A percentile compares a stretch with the other conserved stretches of the same genome.
phyloP scores from a whole-genome alignment of 2,797 vertebrate genomes.

The Apodemus agrarius region DNA sequence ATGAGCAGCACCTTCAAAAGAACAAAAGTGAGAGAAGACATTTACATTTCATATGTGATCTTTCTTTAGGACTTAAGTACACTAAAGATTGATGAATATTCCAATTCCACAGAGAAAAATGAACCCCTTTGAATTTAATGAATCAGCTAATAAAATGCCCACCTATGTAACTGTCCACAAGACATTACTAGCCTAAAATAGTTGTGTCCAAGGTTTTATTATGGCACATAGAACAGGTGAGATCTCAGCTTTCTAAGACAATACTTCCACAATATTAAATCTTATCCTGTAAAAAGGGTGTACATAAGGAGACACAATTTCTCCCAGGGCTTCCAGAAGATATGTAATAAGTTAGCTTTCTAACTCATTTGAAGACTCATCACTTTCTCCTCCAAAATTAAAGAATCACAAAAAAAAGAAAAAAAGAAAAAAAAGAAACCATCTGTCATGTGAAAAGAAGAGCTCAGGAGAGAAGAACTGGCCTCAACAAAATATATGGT shows the following conservation, averaged over 20 bases:
- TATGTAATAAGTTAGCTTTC: background rate
- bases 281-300: background rate
- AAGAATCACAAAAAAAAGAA: background rate
- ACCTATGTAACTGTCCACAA: background rate
- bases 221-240: background rate
- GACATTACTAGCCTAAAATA: background rate
- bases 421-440: background rate
- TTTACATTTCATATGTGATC: background rate
- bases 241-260: background rate
- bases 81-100: background rate
- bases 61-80: conserved; percentile 46
- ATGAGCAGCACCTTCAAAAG: conserved; percentile 14
- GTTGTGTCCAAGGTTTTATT: background rate
- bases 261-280: background rate
- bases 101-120: background rate
- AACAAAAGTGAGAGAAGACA: conserved; percentile 13
- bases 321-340: background rate
- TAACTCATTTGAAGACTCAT: background rate
- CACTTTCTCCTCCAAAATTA: background rate
- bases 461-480: background rate
- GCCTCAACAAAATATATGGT: background rate
- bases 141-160: background rate
- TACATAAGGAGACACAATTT: background rate
- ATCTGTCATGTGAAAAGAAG: background rate
- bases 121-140: conserved; percentile 23